These are phyloP conservation scores for Oophaga sylvatica DNA, from an alignment of 2,797 vertebrate species.

Conservation along the genomic window DNA sequence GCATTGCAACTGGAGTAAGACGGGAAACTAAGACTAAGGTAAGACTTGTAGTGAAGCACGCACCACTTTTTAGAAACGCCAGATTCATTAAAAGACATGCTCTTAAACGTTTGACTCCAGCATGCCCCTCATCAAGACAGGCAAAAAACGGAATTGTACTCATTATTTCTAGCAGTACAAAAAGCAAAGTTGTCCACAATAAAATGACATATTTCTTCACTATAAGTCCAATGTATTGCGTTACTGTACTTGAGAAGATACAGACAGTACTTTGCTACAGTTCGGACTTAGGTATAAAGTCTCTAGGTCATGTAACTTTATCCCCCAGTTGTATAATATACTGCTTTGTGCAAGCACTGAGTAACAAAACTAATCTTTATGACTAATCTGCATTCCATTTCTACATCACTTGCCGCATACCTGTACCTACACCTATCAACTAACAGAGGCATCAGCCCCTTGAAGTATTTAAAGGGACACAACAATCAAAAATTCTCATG, in stretches of 20 bases:
- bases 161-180: neutral
- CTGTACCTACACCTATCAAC: neutral
- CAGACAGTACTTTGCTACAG: neutral
- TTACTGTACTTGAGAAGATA: constrained; percentile 1
- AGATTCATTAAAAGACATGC: too few relatives aligned
- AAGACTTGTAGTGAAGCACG: too few relatives aligned
- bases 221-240: neutral
- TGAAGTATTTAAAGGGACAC: neutral
- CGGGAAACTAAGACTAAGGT: too few relatives aligned
- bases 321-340: constrained; percentile 15
- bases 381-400: constrained; percentile 43
- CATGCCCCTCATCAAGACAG: too few relatives aligned
- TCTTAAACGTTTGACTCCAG: too few relatives aligned
- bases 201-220: neutral
- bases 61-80: too few relatives aligned
- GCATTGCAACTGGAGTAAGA: too few relatives aligned
- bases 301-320: constrained; percentile 9
- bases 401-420: neutral
- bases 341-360: constrained; percentile 45
- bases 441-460: neutral
- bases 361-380: constrained; percentile 42
- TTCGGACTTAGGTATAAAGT: neutral
- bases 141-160: neutral
- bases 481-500: neutral
- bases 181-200: neutral